phyloP scores from a whole-genome alignment of 2,113 vertebrate genomes.

The Girardinichthys multiradiatus region DNA sequence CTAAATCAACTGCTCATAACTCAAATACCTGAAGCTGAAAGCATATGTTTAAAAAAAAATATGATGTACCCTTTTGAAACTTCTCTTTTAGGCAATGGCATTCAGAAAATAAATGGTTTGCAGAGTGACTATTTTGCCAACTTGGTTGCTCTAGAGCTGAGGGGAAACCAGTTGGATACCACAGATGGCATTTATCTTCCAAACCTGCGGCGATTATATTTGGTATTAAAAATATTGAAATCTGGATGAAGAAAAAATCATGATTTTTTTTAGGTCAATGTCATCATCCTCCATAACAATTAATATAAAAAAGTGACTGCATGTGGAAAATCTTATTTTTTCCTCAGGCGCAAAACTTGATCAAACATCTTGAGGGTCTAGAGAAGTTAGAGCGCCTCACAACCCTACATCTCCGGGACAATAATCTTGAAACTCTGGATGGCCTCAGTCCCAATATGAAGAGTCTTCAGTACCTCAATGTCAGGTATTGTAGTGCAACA shows the following conservation, averaged over 20 bases:
- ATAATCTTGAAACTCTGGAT: slow-evolving; percentile 83
- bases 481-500: slow-evolving; percentile 59
- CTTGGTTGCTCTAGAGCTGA: slow-evolving; percentile 87
- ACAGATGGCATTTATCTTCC: slow-evolving; percentile 86
- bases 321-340: background rate
- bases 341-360: slow-evolving; percentile 86
- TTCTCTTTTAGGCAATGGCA: slow-evolving; percentile 82
- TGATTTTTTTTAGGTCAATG: background rate
- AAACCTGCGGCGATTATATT: slow-evolving; percentile 84
- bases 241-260: slow-evolving; percentile 42
- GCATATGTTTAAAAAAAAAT: background rate
- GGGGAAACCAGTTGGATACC: slow-evolving; percentile 84
- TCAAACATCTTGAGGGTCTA: slow-evolving; percentile 85
- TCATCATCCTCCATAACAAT: background rate
- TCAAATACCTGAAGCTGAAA: slow-evolving; percentile 3
- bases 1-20: background rate
- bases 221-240: slow-evolving; percentile 79
- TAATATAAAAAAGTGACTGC: background rate
- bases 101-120: slow-evolving; percentile 77
- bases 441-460: slow-evolving; percentile 87
- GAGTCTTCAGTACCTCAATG: slow-evolving; percentile 89
- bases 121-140: slow-evolving; percentile 77
- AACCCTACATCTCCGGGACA: slow-evolving; percentile 90
- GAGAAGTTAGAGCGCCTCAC: slow-evolving; percentile 81
- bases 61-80: background rate